Evolutionary conservation across 2,797 vertebrate species (phyloP).

Genomic region (Apodemus agrarius): DNA sequence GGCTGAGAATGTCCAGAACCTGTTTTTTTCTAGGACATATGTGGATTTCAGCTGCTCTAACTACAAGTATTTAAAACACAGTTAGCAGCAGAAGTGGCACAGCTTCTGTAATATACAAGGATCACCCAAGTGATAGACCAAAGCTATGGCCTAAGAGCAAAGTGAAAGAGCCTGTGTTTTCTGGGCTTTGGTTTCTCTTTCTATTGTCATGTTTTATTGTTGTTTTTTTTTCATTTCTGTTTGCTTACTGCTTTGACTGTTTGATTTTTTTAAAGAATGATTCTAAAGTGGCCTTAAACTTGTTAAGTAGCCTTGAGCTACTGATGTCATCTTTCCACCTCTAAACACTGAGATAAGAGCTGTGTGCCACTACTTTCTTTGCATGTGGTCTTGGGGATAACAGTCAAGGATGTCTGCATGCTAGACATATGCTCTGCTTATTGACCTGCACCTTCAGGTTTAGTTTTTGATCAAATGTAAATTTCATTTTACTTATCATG

Average conservation of each 20-base stretch:
- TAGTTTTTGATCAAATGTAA: neutral
- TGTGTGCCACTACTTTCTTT: no score
- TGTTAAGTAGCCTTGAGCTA: neutral
- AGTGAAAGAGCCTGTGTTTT: fast-evolving
- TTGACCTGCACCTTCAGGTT: no score
- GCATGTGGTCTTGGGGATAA: no score
- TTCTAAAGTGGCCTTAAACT: neutral
- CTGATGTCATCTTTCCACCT: neutral
- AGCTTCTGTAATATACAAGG: neutral
- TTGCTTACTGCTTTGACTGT: neutral
- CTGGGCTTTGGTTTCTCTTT: neutral
- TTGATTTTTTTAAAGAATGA: neutral
- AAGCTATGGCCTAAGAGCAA: fast-evolving
- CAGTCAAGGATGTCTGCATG: no score
- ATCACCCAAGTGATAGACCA: neutral
- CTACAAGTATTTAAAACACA: neutral
- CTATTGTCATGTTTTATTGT: neutral
- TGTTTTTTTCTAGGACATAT: neutral
- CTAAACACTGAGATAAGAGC: neutral
- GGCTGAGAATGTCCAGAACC: neutral
- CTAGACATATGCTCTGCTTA: neutral
- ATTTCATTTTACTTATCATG: neutral
- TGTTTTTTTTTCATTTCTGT: neutral
- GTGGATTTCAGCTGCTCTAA: neutral
- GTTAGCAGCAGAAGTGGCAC: neutral